Percentiles rank a stretch among this genome's conserved stretches.
These are phyloP conservation scores for Luffia ferchaultella DNA, from an alignment of 2,888 invertebrate species.

Conservation along the genomic window DNA sequence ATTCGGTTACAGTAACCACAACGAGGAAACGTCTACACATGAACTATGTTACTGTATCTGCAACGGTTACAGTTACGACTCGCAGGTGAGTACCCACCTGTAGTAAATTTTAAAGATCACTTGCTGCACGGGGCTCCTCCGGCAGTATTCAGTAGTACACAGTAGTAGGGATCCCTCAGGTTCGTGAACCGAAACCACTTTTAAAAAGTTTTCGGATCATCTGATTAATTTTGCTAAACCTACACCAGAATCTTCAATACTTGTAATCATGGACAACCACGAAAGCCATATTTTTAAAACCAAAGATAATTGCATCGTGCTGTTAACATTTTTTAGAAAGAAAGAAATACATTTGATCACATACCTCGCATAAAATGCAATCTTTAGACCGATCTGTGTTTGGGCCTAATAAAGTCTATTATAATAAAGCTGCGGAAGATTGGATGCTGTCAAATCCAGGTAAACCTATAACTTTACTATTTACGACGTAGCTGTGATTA, in stretches of 20 bases:
- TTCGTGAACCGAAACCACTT: background rate
- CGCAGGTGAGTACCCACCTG: conserved; percentile 9
- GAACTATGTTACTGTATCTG: conserved; percentile 15
- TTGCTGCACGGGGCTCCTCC: background rate
- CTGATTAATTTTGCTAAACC: background rate
- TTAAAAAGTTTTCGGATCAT: background rate
- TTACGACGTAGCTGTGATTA: background rate
- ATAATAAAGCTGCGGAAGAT: conserved; percentile 1
- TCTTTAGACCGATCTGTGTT: conserved; percentile 12
- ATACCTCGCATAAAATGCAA: conserved; percentile 8
- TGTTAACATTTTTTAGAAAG: background rate
- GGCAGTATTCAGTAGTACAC: background rate
- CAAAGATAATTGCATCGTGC: background rate
- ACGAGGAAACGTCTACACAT: conserved; percentile 12
- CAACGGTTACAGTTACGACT: conserved; percentile 13
- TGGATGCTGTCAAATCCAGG: conserved; percentile 3
- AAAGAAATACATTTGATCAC: no score
- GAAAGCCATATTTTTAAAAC: conserved; percentile 3
- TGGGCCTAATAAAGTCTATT: conserved; percentile 1
- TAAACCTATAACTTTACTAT: conserved; percentile 1
- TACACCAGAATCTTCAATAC: background rate
- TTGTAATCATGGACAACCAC: conserved; percentile 5
- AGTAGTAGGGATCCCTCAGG: background rate
- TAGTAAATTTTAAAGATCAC: background rate
- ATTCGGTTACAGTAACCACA: conserved; percentile 2